Evolutionary conservation across 2,113 vertebrate species (phyloP), one percentile per base, ranked within the genome.

Genomic region (Pollachius pollachius): DNA sequence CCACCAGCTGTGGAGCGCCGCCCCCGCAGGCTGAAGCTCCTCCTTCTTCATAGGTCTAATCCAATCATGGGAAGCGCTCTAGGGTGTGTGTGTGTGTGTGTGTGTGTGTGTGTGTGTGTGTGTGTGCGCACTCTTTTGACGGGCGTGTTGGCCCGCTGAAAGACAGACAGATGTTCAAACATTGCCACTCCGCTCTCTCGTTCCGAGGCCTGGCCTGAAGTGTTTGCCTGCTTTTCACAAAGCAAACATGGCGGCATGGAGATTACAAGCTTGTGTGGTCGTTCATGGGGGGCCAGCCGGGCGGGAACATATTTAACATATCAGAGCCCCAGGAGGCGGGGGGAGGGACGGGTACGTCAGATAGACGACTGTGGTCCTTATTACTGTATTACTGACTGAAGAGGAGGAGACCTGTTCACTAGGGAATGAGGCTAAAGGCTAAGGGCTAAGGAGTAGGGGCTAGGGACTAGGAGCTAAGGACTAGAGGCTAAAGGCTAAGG

Each of bases 151-250:
- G 79, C 79, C n/a, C 23, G 68, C 69, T 74, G 81, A 72, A 77
- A 82, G 79, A 62, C 64, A 7, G 63, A 72, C 86, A 85, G 85
- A 84, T 85, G 87, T 83, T 88, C 62, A 70, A 77, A 76, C 79
- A 69, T 72, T 56, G 74, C 52, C 4, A 66, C 56, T 65, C 27
- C 4, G 77, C 70, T n/a, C 69, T 77, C 62, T 48, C 78, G 56
- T 78, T 81, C 80, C 67, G 84, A 69, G 52, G 56, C 52, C 62
- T 62, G 62, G 21, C 61, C 62, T 66, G 69, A 73, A 74, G 81
- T 68, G 73, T 83, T 83, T 81, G 77, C 73, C 62, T 9, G 70
- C 70, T 54, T 78, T 78, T 72, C 41, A 69, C 41, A 82, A 75
- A 72, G 18, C 77, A 77, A 30, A 72, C 58, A 13, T 27, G 12